Evolutionary conservation across 2,888 invertebrate species (phyloP), one percentile per base, ranked within the genome.

Genomic region (Hetaerina titia): DNA sequence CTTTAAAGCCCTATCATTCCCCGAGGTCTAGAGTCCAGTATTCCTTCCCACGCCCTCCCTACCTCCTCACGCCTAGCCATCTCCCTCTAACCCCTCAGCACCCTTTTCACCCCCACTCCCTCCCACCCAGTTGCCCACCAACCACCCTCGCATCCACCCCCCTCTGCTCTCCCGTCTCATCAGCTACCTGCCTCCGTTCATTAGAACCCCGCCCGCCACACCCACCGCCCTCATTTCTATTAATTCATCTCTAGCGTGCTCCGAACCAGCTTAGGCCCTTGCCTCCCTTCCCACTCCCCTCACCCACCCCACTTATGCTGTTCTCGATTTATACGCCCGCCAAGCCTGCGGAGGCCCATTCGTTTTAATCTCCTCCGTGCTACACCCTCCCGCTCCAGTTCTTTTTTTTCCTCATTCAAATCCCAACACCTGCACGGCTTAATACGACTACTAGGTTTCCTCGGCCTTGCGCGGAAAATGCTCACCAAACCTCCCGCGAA

Each of bases 141-240:
- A 7, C 22, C 69, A 69, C 69, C 22, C 69, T 56, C 2, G 9
- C 92, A 45, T 88, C 17, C 88, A 69, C 22, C 22, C 69, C 92
- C 69, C 22, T 56, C 25, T 9, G 9, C 92, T 57, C 92, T 31
- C 69, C 69, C 92, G 22, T 74, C 92, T 92, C 92, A 92, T 92
- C 92, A 92, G 92, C 92, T 69, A 92, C 92, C 92, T 92, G 92
- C 92, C 92, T 92, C 92, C 56, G 92, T 92, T 92, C 92, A 92
- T 92, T 92, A 92, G 92, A 60, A 45, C 31, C 31, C 56, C 92
- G 31, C 69, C 22, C 56, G 22, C 92, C 69, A 69, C 92, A 69
- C 92, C 90, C 90, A 90, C 69, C 74, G 74, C 11, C 92, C 92
- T 74, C 92, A 69, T 74, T 92, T 92, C 92, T 92, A 92, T 92